Base-by-base conservation (phyloP, 1,140 invertebrate species). In the Lanistes nyassanus region DNA sequence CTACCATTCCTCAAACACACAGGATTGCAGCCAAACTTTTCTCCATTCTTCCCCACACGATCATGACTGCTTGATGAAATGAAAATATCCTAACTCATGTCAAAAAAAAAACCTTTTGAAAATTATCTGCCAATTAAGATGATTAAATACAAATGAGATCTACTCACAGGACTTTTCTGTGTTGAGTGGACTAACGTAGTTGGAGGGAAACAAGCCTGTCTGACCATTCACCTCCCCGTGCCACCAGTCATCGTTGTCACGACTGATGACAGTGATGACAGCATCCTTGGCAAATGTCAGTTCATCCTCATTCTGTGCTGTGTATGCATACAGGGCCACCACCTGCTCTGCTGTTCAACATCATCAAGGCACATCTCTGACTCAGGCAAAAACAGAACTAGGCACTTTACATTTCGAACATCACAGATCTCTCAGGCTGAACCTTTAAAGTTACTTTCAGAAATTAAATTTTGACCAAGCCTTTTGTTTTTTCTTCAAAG, bases 181-280 rank as follows among this genome's bases (percentile, higher is more conserved):
- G 23, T 65, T 81, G 16, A 79, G 68, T 16, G 85, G 82, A 19
- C 82, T 81, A 29, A 90, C 89, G 76, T 90, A 90, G 81, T 90
- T 90, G 23, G 87, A 82, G 42, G 89, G 89, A 79, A 90, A 89
- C 68, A 90, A 81, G 11, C 89, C 89, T 0, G 76, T 80, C 31
- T 80, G 72, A 13, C 95, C 96, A 78, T 96, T 94, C 9, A 96
- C 90, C 91, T 97, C 95, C 56, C 97, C 97, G 87, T 94, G 94
- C 97, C 97, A 99, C 97, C 97, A 99, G 71, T 96, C 94, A 56
- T 94, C 93, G 86, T 98, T 97, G 79, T 97, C 96, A 81, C 97
- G 94, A 70, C 94, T 94, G 16, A 98, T 91, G 19, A 99, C 94
- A 58, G 93, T 94, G 74, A 99, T 98, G 64, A 98, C 94, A 83